These are phyloP conservation scores for Zaprionus taronus DNA, from an alignment of 1,140 invertebrate genomes.

Conservation along the genomic window DNA sequence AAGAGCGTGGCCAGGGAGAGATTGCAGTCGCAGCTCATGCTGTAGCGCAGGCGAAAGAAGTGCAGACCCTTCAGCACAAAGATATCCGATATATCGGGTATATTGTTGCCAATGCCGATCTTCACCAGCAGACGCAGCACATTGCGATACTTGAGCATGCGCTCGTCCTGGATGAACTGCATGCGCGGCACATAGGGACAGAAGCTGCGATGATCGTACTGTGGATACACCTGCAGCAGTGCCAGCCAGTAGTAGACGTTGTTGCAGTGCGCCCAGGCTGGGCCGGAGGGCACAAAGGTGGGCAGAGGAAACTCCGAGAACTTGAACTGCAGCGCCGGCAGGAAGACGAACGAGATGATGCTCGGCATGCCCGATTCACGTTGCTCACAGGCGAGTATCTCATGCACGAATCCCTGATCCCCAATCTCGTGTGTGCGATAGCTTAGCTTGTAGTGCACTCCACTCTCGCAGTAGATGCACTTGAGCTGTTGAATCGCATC, in stretches of 20 bases:
- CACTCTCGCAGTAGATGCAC: slow-evolving; percentile 35
- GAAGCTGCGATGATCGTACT: slow-evolving; percentile 54
- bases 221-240: slow-evolving; percentile 59
- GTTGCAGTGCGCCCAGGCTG: slow-evolving; percentile 53
- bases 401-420: slow-evolving; percentile 61
- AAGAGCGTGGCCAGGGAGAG: slow-evolving; percentile 56
- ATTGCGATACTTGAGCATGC: slow-evolving; percentile 59
- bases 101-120: slow-evolving; percentile 57
- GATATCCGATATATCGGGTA: slow-evolving; percentile 56
- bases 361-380: slow-evolving; percentile 52
- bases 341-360: slow-evolving; percentile 59
- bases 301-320: slow-evolving; percentile 52
- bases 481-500: slow-evolving; percentile 40
- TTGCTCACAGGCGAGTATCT: slow-evolving; percentile 52
- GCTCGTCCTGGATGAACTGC: slow-evolving; percentile 53
- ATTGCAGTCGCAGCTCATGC: slow-evolving; percentile 53
- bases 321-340: slow-evolving; percentile 55
- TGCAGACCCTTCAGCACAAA: slow-evolving; percentile 59
- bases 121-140: slow-evolving; percentile 52
- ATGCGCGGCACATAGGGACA: slow-evolving; percentile 61
- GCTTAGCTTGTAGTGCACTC: slow-evolving; percentile 46
- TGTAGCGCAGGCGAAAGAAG: slow-evolving; percentile 57
- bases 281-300: slow-evolving; percentile 47
- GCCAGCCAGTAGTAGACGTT: slow-evolving; percentile 56
- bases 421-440: slow-evolving; percentile 64